Conservation (phyloP, 2,888 invertebrate species). For the Apamea monoglypha region DNA sequence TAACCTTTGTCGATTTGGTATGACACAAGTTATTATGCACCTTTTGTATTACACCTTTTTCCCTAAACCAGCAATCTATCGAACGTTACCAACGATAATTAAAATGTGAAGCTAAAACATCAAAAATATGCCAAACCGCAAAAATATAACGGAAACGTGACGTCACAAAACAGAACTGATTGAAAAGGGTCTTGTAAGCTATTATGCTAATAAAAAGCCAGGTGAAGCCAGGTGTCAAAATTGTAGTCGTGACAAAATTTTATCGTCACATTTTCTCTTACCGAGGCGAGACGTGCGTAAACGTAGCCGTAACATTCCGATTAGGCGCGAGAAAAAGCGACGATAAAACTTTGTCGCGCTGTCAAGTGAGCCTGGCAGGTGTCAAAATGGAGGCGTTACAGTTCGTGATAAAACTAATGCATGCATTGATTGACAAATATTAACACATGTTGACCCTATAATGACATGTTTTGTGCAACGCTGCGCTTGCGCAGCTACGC, state of each 20-base stretch:
- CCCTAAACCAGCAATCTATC: not conserved
- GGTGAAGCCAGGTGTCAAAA: conserved; percentile 55
- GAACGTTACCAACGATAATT: not conserved
- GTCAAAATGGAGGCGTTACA: conserved; percentile 50
- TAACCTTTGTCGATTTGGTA: too few relatives aligned
- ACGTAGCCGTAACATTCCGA: not conserved
- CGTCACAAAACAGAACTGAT: conserved; percentile 20
- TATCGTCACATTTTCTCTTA: not conserved
- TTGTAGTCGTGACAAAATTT: conserved; percentile 44
- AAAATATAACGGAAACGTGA: conserved; percentile 36
- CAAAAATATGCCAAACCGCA: not conserved
- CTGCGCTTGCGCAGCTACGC: conserved; percentile 54
- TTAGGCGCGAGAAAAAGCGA: not conserved
- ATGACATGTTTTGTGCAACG: conserved; percentile 50
- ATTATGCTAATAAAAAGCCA: conserved; percentile 44
- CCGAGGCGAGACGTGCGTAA: not conserved
- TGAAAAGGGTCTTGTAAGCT: conserved; percentile 18
- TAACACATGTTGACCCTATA: conserved; percentile 70
- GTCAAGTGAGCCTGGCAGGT: conserved; percentile 20
- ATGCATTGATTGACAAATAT: conserved; percentile 73
- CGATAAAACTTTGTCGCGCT: not conserved
- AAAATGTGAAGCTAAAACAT: not conserved
- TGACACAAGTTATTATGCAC: too few relatives aligned
- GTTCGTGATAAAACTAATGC: conserved; percentile 52
- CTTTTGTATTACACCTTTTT: too few relatives aligned